phyloP scores from a whole-genome alignment of 2,113 vertebrate species.

The Oreotrochilus melanogaster region DNA sequence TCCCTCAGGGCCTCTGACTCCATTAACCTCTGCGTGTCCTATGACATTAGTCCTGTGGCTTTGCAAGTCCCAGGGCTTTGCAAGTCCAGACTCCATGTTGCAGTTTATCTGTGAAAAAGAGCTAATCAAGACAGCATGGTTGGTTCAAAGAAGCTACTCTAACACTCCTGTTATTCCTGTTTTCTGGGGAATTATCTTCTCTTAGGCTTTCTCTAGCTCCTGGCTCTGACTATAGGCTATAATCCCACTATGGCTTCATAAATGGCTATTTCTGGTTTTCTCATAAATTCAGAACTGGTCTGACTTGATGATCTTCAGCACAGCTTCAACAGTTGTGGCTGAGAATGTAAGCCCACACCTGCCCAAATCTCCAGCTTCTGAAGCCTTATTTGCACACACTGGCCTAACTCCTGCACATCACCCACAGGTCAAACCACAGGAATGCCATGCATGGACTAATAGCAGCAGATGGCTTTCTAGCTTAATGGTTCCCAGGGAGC shows the following conservation, averaged over 20 bases:
- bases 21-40: background rate
- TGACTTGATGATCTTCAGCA: background rate
- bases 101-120: background rate
- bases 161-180: background rate
- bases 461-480: slow-evolving; percentile 44
- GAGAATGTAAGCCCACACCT: background rate
- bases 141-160: background rate
- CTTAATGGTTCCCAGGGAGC: background rate
- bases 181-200: background rate
- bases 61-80: background rate
- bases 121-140: background rate
- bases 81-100: background rate
- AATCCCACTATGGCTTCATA: background rate
- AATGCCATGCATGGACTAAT: background rate
- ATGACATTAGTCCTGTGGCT: too few species aligned
- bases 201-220: background rate
- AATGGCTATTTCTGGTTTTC: background rate
- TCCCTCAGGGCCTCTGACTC: background rate
- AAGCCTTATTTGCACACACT: background rate
- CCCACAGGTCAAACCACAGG: background rate
- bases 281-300: background rate
- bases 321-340: background rate
- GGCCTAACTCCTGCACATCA: background rate
- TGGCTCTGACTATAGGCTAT: background rate
- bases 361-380: background rate